These are phyloP conservation scores for Polyommatus icarus DNA, from an alignment of 2,888 invertebrate genomes.

Conservation along the genomic window DNA sequence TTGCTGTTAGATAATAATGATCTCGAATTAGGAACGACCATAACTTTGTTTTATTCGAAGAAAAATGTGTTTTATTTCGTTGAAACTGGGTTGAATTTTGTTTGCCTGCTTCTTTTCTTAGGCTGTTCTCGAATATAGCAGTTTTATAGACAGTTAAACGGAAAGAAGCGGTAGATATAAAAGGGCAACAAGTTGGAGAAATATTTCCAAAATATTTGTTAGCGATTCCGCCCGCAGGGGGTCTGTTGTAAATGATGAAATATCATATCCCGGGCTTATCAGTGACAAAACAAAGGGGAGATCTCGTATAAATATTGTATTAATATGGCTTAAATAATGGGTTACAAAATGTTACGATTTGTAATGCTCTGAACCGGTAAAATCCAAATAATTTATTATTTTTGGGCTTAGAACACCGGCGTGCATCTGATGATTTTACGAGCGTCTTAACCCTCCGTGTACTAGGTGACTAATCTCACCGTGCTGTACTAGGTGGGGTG, in stretches of 20 bases:
- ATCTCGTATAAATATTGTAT: constrained; percentile 22
- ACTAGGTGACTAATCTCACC: no score
- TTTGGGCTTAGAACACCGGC: background rate
- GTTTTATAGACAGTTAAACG: constrained; percentile 71
- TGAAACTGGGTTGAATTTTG: constrained; percentile 32
- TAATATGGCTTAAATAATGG: constrained; percentile 25
- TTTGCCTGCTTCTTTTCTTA: background rate
- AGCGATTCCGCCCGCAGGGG: constrained; percentile 63
- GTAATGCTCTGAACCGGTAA: background rate
- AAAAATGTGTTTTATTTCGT: constrained; percentile 37
- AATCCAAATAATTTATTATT: background rate
- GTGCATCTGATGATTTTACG: background rate
- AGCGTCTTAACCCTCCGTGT: no score
- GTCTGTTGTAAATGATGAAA: constrained; percentile 41
- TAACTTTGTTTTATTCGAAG: constrained; percentile 33
- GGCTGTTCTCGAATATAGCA: constrained; percentile 27
- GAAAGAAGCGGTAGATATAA: constrained; percentile 79
- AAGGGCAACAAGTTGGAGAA: constrained; percentile 78
- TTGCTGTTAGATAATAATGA: constrained; percentile 71
- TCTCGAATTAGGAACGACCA: constrained; percentile 38
- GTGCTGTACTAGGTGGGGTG: no score
- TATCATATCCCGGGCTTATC: constrained; percentile 25
- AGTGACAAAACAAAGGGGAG: constrained; percentile 27
- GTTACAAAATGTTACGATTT: constrained; percentile 22
- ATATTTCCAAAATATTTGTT: constrained; percentile 80